Evolutionary conservation across 2,888 invertebrate genomes (phyloP).

Genomic region (Sinhomidia bicolor): DNA sequence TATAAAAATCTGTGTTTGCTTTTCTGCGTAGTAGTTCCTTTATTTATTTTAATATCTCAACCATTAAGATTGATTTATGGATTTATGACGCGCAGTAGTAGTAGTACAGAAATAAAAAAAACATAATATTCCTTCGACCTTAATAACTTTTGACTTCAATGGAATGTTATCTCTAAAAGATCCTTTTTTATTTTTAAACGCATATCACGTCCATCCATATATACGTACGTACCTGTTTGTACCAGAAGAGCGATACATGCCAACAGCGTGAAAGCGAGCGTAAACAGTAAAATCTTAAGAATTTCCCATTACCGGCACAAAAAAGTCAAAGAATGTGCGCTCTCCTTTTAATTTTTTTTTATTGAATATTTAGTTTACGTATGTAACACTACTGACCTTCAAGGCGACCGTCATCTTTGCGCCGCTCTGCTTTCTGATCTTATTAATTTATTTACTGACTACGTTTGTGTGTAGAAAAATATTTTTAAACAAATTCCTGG

Average conservation of each 20-base stretch:
- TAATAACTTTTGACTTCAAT: conserved; percentile 37
- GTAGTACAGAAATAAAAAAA: neutral
- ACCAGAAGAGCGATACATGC: neutral
- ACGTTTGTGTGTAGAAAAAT: neutral
- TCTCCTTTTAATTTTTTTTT: conserved; percentile 1
- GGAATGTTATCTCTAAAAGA: conserved; percentile 30
- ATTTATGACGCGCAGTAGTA: conserved; percentile 30
- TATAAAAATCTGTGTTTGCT: conserved; percentile 14
- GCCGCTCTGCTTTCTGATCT: neutral
- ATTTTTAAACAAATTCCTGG: neutral
- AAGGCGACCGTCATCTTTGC: conserved; percentile 7
- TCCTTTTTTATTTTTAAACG: neutral
- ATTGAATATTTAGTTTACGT: no score
- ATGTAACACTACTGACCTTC: conserved; percentile 42
- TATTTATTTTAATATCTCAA: conserved; percentile 34
- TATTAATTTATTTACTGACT: neutral
- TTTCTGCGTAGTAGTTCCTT: conserved; percentile 33
- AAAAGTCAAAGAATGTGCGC: neutral
- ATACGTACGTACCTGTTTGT: neutral
- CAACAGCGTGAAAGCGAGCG: neutral
- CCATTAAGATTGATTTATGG: conserved; percentile 44
- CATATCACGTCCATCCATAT: no score
- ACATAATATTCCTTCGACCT: neutral
- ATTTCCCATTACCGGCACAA: neutral
- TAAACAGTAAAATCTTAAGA: conserved; percentile 1